These are phyloP conservation scores for Lateolabrax maculatus DNA, from an alignment of 2,797 vertebrate genomes.

Conservation along the genomic window DNA sequence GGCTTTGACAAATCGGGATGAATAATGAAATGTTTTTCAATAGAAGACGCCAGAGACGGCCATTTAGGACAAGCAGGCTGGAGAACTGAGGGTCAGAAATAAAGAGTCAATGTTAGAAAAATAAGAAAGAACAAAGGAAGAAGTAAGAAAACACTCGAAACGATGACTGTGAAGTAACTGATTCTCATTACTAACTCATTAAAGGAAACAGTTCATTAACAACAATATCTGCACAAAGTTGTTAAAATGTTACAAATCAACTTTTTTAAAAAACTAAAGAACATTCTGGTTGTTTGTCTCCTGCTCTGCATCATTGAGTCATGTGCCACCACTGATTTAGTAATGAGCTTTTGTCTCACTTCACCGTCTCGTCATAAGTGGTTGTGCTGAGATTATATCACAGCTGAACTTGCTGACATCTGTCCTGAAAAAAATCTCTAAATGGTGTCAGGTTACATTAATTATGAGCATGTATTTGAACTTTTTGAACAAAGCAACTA, in stretches of 20 bases:
- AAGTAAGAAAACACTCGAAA: not conserved
- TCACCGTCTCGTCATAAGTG: slow-evolving; percentile 39
- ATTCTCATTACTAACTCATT: no score
- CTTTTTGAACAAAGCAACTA: slow-evolving; percentile 37
- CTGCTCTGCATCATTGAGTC: slow-evolving; percentile 36
- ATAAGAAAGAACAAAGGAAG: not conserved
- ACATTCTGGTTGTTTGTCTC: slow-evolving; percentile 32
- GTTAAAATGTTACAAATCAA: slow-evolving; percentile 30
- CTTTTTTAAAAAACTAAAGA: slow-evolving; percentile 13
- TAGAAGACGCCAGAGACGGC: slow-evolving; percentile 14
- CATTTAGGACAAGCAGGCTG: not conserved
- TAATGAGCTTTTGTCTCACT: slow-evolving; percentile 64
- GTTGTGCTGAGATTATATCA: slow-evolving; percentile 3
- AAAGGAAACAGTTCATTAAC: slow-evolving; percentile 13
- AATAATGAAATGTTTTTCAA: slow-evolving; percentile 46
- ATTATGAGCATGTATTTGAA: slow-evolving; percentile 10
- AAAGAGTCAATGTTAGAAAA: not conserved
- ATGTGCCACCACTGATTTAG: slow-evolving; percentile 50
- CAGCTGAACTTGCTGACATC: slow-evolving; percentile 48
- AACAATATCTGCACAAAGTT: slow-evolving; percentile 13
- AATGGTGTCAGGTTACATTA: slow-evolving; percentile 9
- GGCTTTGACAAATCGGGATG: slow-evolving; percentile 43
- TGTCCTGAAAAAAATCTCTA: slow-evolving; percentile 45
- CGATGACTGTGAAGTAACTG: not conserved
- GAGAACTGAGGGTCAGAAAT: not conserved